Evolutionary conservation across 2,888 invertebrate genomes (phyloP), one percentile per base, ranked within the genome.

Genomic region (Orthosia incerta): DNA sequence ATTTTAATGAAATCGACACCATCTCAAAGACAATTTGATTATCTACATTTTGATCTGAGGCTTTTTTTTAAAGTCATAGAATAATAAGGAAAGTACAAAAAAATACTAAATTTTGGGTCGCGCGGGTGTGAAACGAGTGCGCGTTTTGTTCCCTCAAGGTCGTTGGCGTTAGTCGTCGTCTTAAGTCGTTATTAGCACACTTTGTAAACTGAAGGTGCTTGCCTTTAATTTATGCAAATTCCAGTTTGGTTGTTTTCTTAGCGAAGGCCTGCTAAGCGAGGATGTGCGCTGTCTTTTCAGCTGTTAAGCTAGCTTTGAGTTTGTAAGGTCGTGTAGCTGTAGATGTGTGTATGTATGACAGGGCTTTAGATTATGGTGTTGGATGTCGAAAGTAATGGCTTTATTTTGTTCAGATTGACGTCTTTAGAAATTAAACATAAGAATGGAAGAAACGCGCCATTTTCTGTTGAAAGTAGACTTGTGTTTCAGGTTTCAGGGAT

Each of bases 181-280:
- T n/a, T n/a, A 89, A 93, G 89, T 90, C 87, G 89, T 91, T 92
- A 93, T 95, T 94, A 95, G 92, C 93, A 90, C 93, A 94, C 88
- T 94, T 91, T 86, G 91, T 91, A 86, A 91, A 91, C 90, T 91
- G 91, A 87, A 90, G 93, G 87, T n/a, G n/a, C n/a, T n/a, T n/a
- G n/a, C 85, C 86, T 89, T 92, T 93, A 95, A 94, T 95, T 95
- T 94, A 95, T 95, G 94, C 89, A 92, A 95, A 95, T 95, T 90
- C 95, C 92, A 90, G 91, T 94, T 94, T 93, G 87, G 91, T 93
- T 93, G 94, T 93, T 93, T 95, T 94, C 95, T 94, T 94, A 91
- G 88, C 87, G 80, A 88, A 89, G 90, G 87, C 89, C 89, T 88
- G 88, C 86, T 88, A 88, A 89, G 89, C 89, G 88, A 81, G 86